Base-by-base conservation (phyloP, 2,797 vertebrate species). In the Sciurus vulgaris region DNA sequence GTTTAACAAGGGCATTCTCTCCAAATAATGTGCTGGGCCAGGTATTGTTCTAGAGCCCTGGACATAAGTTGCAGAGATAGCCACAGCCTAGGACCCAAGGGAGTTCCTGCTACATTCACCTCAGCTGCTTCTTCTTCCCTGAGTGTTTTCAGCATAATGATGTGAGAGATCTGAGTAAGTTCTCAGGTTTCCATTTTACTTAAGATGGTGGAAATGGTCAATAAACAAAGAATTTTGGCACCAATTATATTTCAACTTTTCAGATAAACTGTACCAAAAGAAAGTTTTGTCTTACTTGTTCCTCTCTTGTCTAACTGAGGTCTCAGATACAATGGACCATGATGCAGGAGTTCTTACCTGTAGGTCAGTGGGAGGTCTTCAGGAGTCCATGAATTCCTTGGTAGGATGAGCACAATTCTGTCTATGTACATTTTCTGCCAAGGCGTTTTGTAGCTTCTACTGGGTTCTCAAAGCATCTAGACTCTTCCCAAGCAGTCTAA, bases 21-120 rank as follows among this genome's bases (percentile, higher is more conserved):
- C 63, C 30, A 67, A 41, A 26, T 17, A 47, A 17, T 9, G 24
- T 28, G 1, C 35, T 30, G 22, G 51, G n/a, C 18, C 7, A 4
- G 15, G 20, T 7, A 3, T 41, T 84, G 76, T 81, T 47, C 72
- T 20, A 22, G 47, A 61, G 56, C 3, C 26, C 65, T 18, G 1
- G 1, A 1, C 0, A 2, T 54, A 28, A 41, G 7, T 3, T 6
- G 1, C 13, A 28, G 47, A 77, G 56, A 13, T 47, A 7, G 12
- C 17, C 12, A 0, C 1, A 17, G n/a, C 22, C 81, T 33, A 49
- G 83, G 54, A 20, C 14, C 38, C 67, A 26, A 4, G 3, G 10
- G 20, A 18, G 11, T 1, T 7, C 87, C 4, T 22, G 22, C 35
- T 35, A 10, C 0, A 0, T 2, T 72, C 41, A 2, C 9, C 28